Evolutionary conservation across 2,113 vertebrate genomes (phyloP), one percentile per base, ranked within the genome.

Genomic region (Plecotus auritus): DNA sequence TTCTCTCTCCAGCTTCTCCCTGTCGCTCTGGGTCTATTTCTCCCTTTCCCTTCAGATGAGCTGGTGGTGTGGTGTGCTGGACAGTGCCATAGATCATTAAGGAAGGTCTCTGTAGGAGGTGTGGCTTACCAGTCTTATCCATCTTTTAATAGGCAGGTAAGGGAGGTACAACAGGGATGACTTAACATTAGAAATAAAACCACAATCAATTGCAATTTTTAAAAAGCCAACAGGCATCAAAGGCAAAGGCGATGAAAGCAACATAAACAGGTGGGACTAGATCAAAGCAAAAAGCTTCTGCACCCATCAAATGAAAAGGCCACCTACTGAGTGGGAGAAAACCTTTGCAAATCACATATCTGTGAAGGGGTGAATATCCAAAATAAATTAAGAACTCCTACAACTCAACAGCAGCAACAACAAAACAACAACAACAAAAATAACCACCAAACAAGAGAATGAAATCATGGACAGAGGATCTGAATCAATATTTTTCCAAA

Each of bases 31-130:
- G 49, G 30, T 6, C 51, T 17, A 3, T 10, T 47, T 85, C 69
- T 42, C 3, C 22, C 54, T 66, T 70, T 35, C 47, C 67, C 66
- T 47, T 66, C 49, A 14, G 40, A 37, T 8, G 14, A 20, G 3
- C 12, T 6, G 1, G 5, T 18, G 17, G 56, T 1, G 1, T 0
- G 4, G 30, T 3, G 2, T 4, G 59, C 16, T 1, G 22, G 0
- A 1, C 2, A 2, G 11, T 7, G 2, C 16, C 42, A 14, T 0
- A 1, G 30, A 22, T 35, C 5, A 7, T 47, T 30, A 12, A 22
- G 40, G 35, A 67, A 64, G 22, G 28, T 2, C 32, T 70, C 64
- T 61, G 7, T 1, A 66, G 40, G 17, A 67, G 10, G n/a, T 14
- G 11, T 4, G 17, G 28, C 49, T 59, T 78, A 47, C 37, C 30